phyloP scores from a whole-genome alignment of 2,113 vertebrate genomes.

The Pundamilia nyererei region DNA sequence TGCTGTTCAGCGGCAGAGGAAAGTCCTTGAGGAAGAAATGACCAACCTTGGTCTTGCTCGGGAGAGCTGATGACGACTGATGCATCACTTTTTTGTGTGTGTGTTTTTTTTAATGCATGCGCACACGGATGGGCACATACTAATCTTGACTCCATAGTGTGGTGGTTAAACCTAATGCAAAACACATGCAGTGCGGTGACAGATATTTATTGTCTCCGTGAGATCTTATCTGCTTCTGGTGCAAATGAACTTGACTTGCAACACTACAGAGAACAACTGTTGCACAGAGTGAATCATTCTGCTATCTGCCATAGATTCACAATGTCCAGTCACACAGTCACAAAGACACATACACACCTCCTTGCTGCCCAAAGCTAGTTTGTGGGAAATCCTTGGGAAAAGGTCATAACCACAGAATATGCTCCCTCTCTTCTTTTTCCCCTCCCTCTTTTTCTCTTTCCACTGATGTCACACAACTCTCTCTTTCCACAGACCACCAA shows the following conservation, averaged over 20 bases:
- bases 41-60: constrained; percentile 2
- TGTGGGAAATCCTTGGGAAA: constrained; percentile 64
- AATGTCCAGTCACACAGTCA: not conserved
- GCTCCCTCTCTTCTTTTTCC: constrained; percentile 7
- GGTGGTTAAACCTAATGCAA: not conserved
- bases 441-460: not conserved
- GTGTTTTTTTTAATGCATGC: not conserved
- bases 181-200: not conserved
- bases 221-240: not conserved
- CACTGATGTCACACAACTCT: constrained; percentile 22
- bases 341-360: not conserved
- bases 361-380: constrained; percentile 3
- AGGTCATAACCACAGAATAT: constrained; percentile 51
- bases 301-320: not conserved
- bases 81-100: not conserved
- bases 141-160: not conserved
- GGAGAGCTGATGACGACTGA: not conserved
- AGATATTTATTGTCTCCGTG: not conserved
- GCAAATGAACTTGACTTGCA: not conserved
- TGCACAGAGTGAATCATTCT: not conserved
- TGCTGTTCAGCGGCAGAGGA: not conserved
- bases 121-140: not conserved
- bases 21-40: constrained; percentile 14
- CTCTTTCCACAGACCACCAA: constrained; percentile 28
- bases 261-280: not conserved